Conservation (phyloP, 2,797 vertebrate genomes). For the Hippopotamyrus pictus region DNA sequence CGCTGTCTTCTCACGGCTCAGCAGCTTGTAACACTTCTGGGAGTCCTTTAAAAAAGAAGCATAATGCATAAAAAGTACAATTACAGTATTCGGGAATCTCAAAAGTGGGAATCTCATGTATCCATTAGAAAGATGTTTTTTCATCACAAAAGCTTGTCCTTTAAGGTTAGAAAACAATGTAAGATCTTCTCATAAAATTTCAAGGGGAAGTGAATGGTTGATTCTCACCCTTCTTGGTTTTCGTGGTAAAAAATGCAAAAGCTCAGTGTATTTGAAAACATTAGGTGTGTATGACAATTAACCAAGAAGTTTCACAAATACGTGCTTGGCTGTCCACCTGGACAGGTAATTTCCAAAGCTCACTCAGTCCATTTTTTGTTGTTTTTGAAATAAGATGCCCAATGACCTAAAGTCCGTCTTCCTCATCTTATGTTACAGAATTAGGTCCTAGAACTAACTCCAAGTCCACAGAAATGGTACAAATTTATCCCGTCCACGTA, state of each 20-base stretch:
- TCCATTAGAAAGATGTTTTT: neutral
- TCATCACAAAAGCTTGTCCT: neutral
- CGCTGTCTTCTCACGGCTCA: neutral
- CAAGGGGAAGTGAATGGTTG: neutral
- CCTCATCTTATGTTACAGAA: neutral
- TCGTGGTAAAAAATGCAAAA: neutral
- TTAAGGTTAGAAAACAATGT: neutral
- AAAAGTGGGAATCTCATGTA: neutral
- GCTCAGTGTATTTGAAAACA: neutral
- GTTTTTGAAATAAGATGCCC: neutral
- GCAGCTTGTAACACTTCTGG: neutral
- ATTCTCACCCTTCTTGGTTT: neutral
- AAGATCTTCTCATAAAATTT: neutral
- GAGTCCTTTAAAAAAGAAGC: neutral
- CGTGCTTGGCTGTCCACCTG: neutral
- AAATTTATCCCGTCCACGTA: neutral
- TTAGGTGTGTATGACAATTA: neutral
- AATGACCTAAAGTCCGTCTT: neutral
- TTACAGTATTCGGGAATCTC: neutral
- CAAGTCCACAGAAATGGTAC: neutral
- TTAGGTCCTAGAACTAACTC: neutral
- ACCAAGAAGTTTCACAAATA: neutral
- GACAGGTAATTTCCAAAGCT: neutral
- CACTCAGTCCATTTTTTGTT: neutral
- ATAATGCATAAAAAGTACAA: neutral